Evolutionary conservation across 2,113 vertebrate genomes (phyloP).

Genomic region (Rhinolophus ferrumequinum): DNA sequence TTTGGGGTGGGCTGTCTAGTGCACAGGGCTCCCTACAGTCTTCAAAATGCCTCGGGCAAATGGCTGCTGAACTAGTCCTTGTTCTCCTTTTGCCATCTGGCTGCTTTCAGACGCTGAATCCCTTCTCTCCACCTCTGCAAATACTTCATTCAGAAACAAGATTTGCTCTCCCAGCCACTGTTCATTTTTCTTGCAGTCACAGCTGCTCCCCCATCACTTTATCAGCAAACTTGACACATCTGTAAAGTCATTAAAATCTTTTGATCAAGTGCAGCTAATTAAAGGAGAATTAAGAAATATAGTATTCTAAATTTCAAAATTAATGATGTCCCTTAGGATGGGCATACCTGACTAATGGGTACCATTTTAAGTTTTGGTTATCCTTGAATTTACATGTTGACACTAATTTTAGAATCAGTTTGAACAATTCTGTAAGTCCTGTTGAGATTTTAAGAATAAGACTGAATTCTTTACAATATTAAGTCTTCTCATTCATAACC

Average conservation of each 20-base stretch:
- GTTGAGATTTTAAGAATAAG: background rate
- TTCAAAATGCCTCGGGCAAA: conserved; percentile 89
- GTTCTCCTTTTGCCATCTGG: background rate
- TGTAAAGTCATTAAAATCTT: background rate
- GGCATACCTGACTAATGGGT: background rate
- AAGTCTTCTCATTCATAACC: background rate
- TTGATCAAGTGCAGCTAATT: background rate
- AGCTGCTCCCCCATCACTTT: background rate
- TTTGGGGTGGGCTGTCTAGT: background rate
- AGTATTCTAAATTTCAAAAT: background rate
- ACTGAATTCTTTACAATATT: background rate
- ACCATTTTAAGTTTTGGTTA: background rate
- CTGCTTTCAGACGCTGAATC: background rate
- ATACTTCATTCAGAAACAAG: background rate
- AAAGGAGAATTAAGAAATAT: background rate
- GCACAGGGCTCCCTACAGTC: conserved; percentile 84
- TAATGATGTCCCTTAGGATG: background rate
- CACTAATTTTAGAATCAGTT: background rate
- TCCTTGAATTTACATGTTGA: background rate
- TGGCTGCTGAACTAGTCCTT: background rate
- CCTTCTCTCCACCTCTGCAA: background rate
- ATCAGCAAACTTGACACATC: conserved; percentile 2
- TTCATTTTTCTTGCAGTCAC: background rate
- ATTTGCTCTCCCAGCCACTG: background rate
- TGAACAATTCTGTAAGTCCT: background rate